Conservation (phyloP, 2,113 vertebrate species). For the Zapus hudsonius region DNA sequence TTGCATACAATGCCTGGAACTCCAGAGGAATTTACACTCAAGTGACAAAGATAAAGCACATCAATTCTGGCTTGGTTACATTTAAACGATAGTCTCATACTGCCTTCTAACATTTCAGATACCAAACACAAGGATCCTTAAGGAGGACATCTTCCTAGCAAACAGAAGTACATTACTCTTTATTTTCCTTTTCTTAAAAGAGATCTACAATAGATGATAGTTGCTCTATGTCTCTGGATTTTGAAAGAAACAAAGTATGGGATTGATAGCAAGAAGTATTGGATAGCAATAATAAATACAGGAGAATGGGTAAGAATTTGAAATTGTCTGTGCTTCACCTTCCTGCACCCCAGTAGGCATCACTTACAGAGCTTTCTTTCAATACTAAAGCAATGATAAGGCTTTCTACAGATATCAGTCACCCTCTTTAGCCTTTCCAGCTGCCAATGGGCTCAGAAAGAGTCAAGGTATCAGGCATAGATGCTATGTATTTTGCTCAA, state of each 20-base stretch:
- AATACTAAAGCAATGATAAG: background rate
- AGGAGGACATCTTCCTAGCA: too few species aligned
- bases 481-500: background rate
- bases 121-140: background rate
- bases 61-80: background rate
- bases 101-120: background rate
- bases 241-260: background rate
- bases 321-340: background rate
- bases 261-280: background rate
- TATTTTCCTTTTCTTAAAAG: background rate
- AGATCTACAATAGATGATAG: background rate
- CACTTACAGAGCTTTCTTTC: background rate
- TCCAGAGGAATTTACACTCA: background rate
- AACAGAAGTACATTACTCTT: background rate
- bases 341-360: background rate
- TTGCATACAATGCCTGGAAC: background rate
- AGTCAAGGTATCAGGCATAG: background rate
- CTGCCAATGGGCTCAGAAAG: background rate
- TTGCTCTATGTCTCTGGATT: background rate
- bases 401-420: background rate
- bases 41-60: background rate
- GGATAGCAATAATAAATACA: background rate
- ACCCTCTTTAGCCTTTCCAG: background rate
- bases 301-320: background rate
- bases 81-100: background rate